These are phyloP conservation scores for Urophycis tenuis DNA, from an alignment of 2,797 vertebrate genomes.

Conservation along the genomic window DNA sequence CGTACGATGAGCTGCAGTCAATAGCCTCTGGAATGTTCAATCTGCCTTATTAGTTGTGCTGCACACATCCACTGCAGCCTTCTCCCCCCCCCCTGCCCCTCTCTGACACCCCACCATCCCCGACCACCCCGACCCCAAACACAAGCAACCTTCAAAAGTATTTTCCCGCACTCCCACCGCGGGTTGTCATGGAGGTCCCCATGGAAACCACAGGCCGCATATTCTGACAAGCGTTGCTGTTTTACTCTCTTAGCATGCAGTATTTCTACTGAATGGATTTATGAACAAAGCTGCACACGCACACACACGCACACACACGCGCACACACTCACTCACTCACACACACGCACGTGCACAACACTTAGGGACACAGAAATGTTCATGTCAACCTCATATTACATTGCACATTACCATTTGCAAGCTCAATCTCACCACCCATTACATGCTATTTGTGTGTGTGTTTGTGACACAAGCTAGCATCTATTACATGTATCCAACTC, in stretches of 20 bases:
- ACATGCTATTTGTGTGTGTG: background rate
- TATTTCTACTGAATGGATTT: slow-evolving; percentile 41
- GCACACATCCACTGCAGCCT: background rate
- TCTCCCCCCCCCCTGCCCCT: slow-evolving; percentile 29
- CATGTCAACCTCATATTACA: background rate
- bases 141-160: slow-evolving; percentile 47
- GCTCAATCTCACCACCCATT: background rate
- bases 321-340: background rate
- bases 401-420: background rate
- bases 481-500: background rate
- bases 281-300: slow-evolving; percentile 35
- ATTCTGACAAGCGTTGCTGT: slow-evolving; percentile 45
- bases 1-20: background rate
- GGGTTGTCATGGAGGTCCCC: slow-evolving; percentile 63
- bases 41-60: background rate
- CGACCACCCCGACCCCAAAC: slow-evolving; percentile 27
- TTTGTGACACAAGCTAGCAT: background rate
- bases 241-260: slow-evolving; percentile 41
- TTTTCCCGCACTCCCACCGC: slow-evolving; percentile 37
- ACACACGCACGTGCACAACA: background rate
- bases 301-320: slow-evolving; percentile 19
- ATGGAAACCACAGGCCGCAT: slow-evolving; percentile 58
- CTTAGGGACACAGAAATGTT: background rate
- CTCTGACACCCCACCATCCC: slow-evolving; percentile 28
- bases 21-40: background rate